phyloP scores from a whole-genome alignment of 2,113 vertebrate species.

The Morone saxatilis region DNA sequence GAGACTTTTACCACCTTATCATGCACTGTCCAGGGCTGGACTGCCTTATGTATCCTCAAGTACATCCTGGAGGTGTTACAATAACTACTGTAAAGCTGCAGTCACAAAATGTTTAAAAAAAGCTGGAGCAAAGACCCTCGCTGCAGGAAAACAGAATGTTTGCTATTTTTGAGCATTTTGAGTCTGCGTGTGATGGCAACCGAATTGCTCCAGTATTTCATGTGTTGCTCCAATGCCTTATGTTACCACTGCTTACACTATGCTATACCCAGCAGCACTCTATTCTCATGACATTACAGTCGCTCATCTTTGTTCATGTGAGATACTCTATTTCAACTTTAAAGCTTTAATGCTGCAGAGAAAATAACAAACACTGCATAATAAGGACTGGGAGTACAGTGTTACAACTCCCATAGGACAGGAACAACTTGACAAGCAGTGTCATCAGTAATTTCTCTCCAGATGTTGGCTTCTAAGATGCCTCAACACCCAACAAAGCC shows the following conservation, averaged over 20 bases:
- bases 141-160: conserved; percentile 22
- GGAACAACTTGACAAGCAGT: conserved; percentile 12
- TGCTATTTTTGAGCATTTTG: conserved; percentile 1
- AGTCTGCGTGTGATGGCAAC: conserved; percentile 21
- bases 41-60: conserved; percentile 35
- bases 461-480: not conserved
- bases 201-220: conserved; percentile 56
- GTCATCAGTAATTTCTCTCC: not conserved
- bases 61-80: conserved; percentile 41
- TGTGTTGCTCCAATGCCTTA: conserved; percentile 25
- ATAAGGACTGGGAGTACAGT: not conserved
- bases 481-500: not conserved
- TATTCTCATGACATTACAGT: conserved; percentile 6
- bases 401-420: not conserved
- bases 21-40: conserved; percentile 19
- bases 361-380: conserved; percentile 20
- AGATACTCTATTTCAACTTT: not conserved
- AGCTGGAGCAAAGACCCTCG: conserved; percentile 16
- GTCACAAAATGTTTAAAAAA: conserved; percentile 43
- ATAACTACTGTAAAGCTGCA: conserved; percentile 39
- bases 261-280: conserved; percentile 13
- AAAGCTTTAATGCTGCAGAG: conserved; percentile 4
- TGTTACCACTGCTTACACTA: conserved; percentile 48
- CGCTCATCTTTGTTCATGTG: conserved; percentile 1
- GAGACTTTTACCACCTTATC: conserved; percentile 44